These are phyloP conservation scores for Perca fluviatilis DNA, from an alignment of 2,113 vertebrate genomes.

Conservation along the genomic window DNA sequence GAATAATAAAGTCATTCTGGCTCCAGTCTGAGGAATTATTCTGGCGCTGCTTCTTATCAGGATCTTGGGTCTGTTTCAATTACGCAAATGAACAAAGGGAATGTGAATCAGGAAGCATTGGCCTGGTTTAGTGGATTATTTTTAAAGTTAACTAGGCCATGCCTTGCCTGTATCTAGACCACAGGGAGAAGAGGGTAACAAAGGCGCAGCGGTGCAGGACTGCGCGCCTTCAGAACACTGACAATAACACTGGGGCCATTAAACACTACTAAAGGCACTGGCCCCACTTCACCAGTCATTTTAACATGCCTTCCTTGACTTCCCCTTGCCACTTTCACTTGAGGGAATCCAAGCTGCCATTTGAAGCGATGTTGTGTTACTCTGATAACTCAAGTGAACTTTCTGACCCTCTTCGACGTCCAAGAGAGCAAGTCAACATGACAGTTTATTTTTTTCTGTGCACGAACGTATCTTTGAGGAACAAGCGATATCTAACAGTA, in stretches of 20 bases:
- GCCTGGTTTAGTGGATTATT: slow-evolving; percentile 83
- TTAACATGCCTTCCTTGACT: slow-evolving; percentile 6
- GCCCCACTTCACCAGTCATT: slow-evolving; percentile 10
- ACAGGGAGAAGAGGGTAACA: slow-evolving; percentile 56
- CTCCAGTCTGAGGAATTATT: slow-evolving; percentile 44
- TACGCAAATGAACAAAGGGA: slow-evolving; percentile 74
- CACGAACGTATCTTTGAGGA: neutral
- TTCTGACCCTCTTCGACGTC: neutral
- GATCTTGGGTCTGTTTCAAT: slow-evolving; percentile 64
- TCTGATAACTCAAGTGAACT: slow-evolving; percentile 1
- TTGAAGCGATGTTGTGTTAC: neutral
- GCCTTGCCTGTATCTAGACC: slow-evolving; percentile 68
- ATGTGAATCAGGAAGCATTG: slow-evolving; percentile 74
- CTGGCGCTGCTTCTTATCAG: slow-evolving; percentile 52
- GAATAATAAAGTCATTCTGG: slow-evolving; percentile 25
- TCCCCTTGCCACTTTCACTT: neutral
- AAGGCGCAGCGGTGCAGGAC: slow-evolving; percentile 42
- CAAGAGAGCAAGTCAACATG: neutral
- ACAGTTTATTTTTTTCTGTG: neutral
- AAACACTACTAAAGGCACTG: slow-evolving; percentile 6
- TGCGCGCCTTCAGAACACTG: slow-evolving; percentile 46
- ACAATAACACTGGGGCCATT: slow-evolving; percentile 25
- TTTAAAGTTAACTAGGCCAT: slow-evolving; percentile 81
- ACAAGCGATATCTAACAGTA: neutral
- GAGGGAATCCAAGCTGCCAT: neutral